A percentile compares a stretch with the other conserved stretches of the same genome.
Conservation (phyloP, 2,888 invertebrate genomes). For the Lasioglossum vierecki region DNA sequence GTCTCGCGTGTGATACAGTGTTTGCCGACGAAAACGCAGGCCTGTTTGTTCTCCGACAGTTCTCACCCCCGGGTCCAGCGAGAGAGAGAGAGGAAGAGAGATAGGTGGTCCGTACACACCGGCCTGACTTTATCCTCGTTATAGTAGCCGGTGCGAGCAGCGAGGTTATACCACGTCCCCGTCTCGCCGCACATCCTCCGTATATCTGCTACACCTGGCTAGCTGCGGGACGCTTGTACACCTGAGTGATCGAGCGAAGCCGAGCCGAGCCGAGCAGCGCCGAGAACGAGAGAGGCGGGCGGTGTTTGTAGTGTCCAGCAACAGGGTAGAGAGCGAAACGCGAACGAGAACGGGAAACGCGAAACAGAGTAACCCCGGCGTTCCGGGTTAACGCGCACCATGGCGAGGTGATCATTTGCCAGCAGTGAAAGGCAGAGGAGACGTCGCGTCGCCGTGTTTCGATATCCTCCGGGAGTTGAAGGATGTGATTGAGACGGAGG, state of each 20-base stretch:
- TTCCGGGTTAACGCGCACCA: conserved; percentile 11
- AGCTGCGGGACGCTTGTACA: neutral
- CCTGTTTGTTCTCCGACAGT: neutral
- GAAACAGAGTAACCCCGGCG: neutral
- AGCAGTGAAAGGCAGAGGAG: neutral
- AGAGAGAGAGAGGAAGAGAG: neutral
- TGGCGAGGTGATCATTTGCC: conserved; percentile 9
- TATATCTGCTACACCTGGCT: neutral
- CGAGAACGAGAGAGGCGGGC: conserved; percentile 6
- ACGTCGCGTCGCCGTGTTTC: neutral
- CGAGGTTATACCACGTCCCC: neutral
- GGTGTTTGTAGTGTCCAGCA: neutral
- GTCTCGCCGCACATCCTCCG: neutral
- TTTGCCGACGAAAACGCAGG: conserved; percentile 3
- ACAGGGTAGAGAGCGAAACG: neutral
- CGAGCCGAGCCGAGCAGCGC: neutral
- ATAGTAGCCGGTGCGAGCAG: conserved; percentile 35
- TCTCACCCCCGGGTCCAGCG: neutral
- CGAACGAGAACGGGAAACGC: neutral
- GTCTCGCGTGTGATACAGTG: conserved; percentile 53
- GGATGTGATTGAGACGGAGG: conserved; percentile 21
- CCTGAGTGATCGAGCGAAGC: neutral
- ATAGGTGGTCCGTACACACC: neutral
- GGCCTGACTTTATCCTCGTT: conserved; percentile 22
- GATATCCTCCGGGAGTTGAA: neutral